These are phyloP conservation scores for Hirundichthys speculiger DNA, from an alignment of 2,113 vertebrate species.

Conservation along the genomic window DNA sequence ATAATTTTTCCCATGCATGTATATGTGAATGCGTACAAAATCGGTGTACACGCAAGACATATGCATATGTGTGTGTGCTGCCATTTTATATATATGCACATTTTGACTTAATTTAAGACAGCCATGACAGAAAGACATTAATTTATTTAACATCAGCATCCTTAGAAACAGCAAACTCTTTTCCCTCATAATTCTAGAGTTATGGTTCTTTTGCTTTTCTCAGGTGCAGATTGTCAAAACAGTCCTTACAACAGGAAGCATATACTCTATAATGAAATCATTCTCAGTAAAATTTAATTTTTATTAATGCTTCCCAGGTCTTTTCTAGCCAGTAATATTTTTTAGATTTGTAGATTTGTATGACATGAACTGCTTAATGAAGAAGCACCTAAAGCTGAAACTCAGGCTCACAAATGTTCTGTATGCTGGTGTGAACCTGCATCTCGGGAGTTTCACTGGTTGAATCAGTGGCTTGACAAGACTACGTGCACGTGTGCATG, in stretches of 20 bases:
- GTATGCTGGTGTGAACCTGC: conserved; percentile 18
- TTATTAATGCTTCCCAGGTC: conserved; percentile 6
- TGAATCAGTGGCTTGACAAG: conserved; percentile 26
- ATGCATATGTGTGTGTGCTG: too few species aligned
- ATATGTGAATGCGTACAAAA: too few species aligned
- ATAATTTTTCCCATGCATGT: too few species aligned
- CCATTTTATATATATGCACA: too few species aligned
- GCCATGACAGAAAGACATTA: too few species aligned
- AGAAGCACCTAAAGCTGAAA: conserved; percentile 4
- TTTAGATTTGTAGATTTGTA: neutral
- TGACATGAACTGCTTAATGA: conserved; percentile 18
- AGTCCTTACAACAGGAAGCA: conserved; percentile 39
- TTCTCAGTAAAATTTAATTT: conserved; percentile 14
- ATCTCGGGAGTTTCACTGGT: conserved; percentile 21
- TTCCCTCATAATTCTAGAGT: conserved; percentile 54
- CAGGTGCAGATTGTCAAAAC: conserved; percentile 34
- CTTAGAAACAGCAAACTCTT: too few species aligned
- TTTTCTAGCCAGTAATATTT: neutral
- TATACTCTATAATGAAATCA: conserved; percentile 12
- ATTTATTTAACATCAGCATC: too few species aligned
- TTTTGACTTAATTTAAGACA: too few species aligned
- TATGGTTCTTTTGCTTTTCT: conserved; percentile 39
- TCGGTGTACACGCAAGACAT: too few species aligned
- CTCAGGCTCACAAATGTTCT: conserved; percentile 7
- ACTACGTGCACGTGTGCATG: neutral